Base-by-base conservation (phyloP, 2,888 invertebrate genomes). In the Rotaria sp. region DNA sequence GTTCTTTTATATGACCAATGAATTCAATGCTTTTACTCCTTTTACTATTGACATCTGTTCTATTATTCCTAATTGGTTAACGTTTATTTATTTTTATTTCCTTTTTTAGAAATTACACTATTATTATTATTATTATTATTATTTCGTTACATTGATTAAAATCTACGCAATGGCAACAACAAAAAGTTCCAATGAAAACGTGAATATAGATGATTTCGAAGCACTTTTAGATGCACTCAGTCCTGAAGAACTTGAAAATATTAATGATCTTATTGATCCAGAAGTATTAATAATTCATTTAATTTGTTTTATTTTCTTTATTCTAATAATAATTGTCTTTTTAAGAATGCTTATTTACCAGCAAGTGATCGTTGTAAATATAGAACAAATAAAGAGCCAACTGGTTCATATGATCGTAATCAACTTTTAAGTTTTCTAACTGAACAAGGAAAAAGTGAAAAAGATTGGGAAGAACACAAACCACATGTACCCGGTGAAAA, bases 201-300 rank as follows among this genome's bases (percentile, higher is more conserved):
- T 57, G 38, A 35, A 30, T 67, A 85, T 85, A n/a, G 84, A 74
- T 26, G 97, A 98, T 91, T 95, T 99, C 89, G 98, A 99, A 91
- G 95, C 96, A 89, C 93, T 99, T 87, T 93, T 99, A 89, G 93
- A 95, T 86, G 96, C 97, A 91, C 93, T 99, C 88, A 95, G 96
- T 87, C 94, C 95, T 85, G 97, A 97, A 91, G 98, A 99, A 93
- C 94, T 99, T 89, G 96, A 96, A 90, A 95, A 97, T 92, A 93
- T 99, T 90, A 96, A 97, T 90, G 96, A 96, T 93, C 97, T 99
- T 93, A 97, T 97, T 89, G 99, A 99, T 93, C 99, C 99, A 88
- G 99, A 99, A 93, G 97, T 97, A 93, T 48, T 4, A 4, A 50
- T 84, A 1, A n/a, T 30, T 8, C 21, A 26, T 30, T 18, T 30